phyloP scores from a whole-genome alignment of 2,113 vertebrate genomes.

The Pteruthius melanotis region DNA sequence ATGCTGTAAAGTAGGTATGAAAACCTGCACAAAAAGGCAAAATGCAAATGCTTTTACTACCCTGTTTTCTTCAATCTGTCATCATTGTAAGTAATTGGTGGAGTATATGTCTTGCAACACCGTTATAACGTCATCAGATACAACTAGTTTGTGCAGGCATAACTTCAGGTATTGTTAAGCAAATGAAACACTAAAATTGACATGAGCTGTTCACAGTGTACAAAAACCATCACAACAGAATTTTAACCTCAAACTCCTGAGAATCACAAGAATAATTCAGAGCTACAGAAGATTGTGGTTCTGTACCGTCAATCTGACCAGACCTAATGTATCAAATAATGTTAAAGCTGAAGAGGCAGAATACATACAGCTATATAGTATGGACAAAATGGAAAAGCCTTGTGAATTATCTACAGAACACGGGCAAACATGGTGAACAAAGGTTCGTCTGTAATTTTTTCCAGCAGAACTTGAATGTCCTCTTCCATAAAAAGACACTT shows the following conservation, averaged over 20 bases:
- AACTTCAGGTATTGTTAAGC: neutral
- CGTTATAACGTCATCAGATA: neutral
- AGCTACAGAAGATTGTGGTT: neutral
- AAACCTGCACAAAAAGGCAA: neutral
- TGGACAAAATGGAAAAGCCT: neutral
- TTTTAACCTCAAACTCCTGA: neutral
- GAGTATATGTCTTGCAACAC: neutral
- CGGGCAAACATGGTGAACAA: neutral
- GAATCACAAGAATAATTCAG: neutral
- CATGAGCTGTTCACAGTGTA: neutral
- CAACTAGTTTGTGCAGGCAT: neutral
- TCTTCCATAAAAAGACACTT: neutral
- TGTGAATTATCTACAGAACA: neutral
- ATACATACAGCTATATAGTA: accelerated
- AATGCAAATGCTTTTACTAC: neutral
- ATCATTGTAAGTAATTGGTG: neutral
- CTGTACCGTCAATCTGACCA: neutral
- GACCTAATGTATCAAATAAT: neutral
- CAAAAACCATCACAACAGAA: neutral
- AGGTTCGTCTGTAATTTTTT: neutral
- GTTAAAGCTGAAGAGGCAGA: neutral
- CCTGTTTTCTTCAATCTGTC: neutral
- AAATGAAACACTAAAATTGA: neutral
- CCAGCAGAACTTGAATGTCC: neutral
- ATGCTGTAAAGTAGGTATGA: neutral